Percentiles rank a stretch among this genome's conserved stretches.
phyloP scores from a whole-genome alignment of 2,888 invertebrate species.

The Hypolimnas misippus region DNA sequence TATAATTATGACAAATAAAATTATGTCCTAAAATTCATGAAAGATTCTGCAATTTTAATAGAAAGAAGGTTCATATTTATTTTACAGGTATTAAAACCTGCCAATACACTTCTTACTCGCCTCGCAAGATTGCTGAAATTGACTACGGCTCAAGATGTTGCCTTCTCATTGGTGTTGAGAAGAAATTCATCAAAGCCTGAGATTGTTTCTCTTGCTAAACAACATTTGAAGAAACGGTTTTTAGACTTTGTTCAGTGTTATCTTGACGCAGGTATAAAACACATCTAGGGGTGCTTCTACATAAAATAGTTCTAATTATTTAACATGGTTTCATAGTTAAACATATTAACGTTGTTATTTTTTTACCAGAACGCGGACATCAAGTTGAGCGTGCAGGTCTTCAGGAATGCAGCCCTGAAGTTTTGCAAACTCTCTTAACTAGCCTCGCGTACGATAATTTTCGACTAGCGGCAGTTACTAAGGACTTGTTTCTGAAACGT shows the following conservation, averaged over 20 bases:
- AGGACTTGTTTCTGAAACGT: slow-evolving; percentile 91
- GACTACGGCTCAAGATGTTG: slow-evolving; percentile 95
- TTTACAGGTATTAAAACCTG: slow-evolving; percentile 90
- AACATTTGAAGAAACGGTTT: slow-evolving; percentile 91
- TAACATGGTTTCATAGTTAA: not conserved
- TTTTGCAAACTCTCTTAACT: slow-evolving; percentile 91
- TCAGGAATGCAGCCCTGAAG: slow-evolving; percentile 95
- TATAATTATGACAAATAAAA: too few relatives aligned
- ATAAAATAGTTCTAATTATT: not conserved
- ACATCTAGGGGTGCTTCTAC: not conserved
- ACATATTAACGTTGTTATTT: slow-evolving; percentile 11
- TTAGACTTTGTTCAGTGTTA: slow-evolving; percentile 94
- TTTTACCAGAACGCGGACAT: slow-evolving; percentile 84
- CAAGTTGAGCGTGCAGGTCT: slow-evolving; percentile 91
- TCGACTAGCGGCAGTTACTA: slow-evolving; percentile 89
- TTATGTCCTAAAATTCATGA: not conserved
- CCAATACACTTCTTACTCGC: slow-evolving; percentile 91
- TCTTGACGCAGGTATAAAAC: slow-evolving; percentile 88
- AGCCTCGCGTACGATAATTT: slow-evolving; percentile 84
- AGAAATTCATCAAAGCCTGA: slow-evolving; percentile 91
- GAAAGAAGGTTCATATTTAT: slow-evolving; percentile 7
- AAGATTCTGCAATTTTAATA: not conserved
- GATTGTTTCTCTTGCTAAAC: slow-evolving; percentile 88
- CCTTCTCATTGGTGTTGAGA: slow-evolving; percentile 93
- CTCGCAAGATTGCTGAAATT: slow-evolving; percentile 94